Conservation (phyloP, 2,888 invertebrate genomes). For the Oxycera nigricornis region DNA sequence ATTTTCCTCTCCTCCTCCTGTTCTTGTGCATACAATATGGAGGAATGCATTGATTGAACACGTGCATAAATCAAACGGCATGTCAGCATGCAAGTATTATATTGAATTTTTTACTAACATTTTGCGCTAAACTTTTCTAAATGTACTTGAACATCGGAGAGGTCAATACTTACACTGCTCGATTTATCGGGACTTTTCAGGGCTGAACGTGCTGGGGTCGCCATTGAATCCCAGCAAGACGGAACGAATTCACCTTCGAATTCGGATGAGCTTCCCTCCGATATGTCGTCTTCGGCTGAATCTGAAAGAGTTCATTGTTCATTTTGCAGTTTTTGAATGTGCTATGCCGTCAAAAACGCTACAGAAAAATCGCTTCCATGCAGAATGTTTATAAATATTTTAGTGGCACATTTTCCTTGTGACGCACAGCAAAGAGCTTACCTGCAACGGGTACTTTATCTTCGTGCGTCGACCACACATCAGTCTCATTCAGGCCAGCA, state of each 20-base stretch:
- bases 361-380: no score
- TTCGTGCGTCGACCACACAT: slow-evolving; percentile 46
- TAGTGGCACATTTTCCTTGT: no score
- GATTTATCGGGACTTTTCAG: slow-evolving; percentile 65
- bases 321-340: background rate
- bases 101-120: background rate
- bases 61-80: slow-evolving; percentile 41
- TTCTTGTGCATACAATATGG: background rate
- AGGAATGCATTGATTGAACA: slow-evolving; percentile 34
- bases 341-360: background rate
- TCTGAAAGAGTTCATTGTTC: slow-evolving; percentile 33
- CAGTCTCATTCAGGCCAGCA: slow-evolving; percentile 33
- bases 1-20: slow-evolving; percentile 47
- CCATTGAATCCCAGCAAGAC: slow-evolving; percentile 81
- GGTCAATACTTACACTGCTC: slow-evolving; percentile 49
- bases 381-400: no score
- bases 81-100: slow-evolving; percentile 41
- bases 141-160: no score
- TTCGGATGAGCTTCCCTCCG: slow-evolving; percentile 62
- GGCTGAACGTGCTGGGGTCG: slow-evolving; percentile 78
- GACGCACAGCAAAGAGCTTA: slow-evolving; percentile 6
- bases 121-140: background rate
- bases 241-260: slow-evolving; percentile 79
- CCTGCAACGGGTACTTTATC: slow-evolving; percentile 43
- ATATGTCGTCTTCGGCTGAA: slow-evolving; percentile 51